phyloP scores from a whole-genome alignment of 2,113 vertebrate genomes.

The Ictalurus furcatus region DNA sequence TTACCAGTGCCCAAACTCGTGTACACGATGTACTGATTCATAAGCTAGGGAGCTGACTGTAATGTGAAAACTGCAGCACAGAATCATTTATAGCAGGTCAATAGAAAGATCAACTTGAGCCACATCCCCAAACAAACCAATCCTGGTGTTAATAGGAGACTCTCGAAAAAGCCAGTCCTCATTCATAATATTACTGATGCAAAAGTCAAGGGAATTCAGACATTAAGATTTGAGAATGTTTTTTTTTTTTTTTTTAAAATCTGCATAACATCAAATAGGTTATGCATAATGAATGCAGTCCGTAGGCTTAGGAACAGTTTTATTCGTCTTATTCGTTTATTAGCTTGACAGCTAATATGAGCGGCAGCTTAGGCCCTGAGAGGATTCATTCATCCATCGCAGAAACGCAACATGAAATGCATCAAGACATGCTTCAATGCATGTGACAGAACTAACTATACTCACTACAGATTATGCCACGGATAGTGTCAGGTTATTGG shows the following conservation, averaged over 20 bases:
- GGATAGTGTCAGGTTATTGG: constrained; percentile 47
- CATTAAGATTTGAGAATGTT: neutral
- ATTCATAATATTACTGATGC: neutral
- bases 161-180: neutral
- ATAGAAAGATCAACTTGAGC: neutral
- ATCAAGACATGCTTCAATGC: constrained; percentile 45
- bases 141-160: neutral
- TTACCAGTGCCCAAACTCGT: too few relatives aligned
- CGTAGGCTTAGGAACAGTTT: constrained; percentile 23
- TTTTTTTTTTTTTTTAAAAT: neutral
- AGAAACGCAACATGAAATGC: constrained; percentile 51
- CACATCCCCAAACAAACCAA: neutral
- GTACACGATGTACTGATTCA: too few relatives aligned
- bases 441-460: constrained; percentile 42
- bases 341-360: constrained; percentile 51
- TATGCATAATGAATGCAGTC: constrained; percentile 43
- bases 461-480: constrained; percentile 43
- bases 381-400: constrained; percentile 53
- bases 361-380: constrained; percentile 46
- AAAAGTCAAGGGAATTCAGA: neutral
- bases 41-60: too few relatives aligned
- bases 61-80: neutral
- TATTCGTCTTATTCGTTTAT: constrained; percentile 43
- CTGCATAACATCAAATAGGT: constrained; percentile 32
- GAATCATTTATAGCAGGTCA: neutral